Evolutionary conservation across 2,888 invertebrate species (phyloP).

Genomic region (Teinopalpus imperialis): DNA sequence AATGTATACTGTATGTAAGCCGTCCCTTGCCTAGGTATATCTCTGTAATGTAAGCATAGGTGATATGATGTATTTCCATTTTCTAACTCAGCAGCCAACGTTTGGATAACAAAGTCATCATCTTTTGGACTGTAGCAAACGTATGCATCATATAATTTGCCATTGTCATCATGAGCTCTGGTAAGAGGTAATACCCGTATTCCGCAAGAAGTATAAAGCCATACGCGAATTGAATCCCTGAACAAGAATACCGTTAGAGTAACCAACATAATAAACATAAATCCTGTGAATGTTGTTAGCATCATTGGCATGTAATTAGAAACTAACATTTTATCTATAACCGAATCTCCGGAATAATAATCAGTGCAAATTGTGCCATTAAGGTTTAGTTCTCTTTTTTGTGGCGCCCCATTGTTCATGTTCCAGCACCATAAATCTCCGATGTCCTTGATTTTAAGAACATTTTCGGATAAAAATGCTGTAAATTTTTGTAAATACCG

Average conservation of each 20-base stretch:
- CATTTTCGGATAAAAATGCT: constrained; percentile 90
- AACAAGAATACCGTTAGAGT: constrained; percentile 91
- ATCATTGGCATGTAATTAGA: constrained; percentile 93
- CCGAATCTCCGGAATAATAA: constrained; percentile 90
- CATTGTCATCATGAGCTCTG: constrained; percentile 88
- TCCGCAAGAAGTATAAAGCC: constrained; percentile 93
- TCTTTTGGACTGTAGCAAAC: constrained; percentile 96
- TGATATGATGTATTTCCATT: constrained; percentile 90
- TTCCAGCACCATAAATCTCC: constrained; percentile 90
- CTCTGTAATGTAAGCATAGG: constrained; percentile 94
- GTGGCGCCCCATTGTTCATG: constrained; percentile 84
- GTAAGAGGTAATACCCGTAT: constrained; percentile 89
- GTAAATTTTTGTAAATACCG: constrained; percentile 92
- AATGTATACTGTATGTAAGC: constrained; percentile 87
- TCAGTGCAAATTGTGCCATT: constrained; percentile 94
- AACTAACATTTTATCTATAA: constrained; percentile 90
- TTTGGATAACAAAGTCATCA: constrained; percentile 94
- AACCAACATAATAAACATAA: constrained; percentile 88
- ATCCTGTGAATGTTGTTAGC: constrained; percentile 88
- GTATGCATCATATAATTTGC: constrained; percentile 96
- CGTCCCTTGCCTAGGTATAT: constrained; percentile 87
- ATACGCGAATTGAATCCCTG: constrained; percentile 92
- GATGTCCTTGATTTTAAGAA: constrained; percentile 87
- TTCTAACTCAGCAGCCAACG: constrained; percentile 92
- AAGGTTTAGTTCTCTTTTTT: constrained; percentile 89